phyloP scores from a whole-genome alignment of 2,113 vertebrate species.

The Bombycilla garrulus region DNA sequence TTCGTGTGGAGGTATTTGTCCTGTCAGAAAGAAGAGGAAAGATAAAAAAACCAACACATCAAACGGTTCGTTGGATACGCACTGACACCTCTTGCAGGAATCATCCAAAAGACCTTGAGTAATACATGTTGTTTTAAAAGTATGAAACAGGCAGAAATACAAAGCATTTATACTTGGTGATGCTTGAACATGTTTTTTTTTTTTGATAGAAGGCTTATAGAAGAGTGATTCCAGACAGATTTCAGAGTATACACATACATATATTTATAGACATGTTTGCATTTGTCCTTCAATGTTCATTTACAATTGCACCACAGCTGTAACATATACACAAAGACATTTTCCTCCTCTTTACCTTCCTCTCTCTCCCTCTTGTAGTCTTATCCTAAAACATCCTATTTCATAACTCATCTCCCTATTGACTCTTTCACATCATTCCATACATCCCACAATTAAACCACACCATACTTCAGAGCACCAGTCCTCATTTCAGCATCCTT shows the following conservation, averaged over 20 bases:
- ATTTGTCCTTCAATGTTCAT: background rate
- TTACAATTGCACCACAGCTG: background rate
- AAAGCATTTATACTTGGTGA: fast-evolving
- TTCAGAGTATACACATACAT: background rate
- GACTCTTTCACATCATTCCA: background rate
- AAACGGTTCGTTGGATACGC: background rate
- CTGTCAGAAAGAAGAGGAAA: slow-evolving; percentile 69
- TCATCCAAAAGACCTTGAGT: background rate
- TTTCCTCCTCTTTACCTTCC: background rate
- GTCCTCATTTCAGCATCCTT: background rate
- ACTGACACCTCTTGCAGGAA: background rate
- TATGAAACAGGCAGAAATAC: background rate
- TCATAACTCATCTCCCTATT: background rate
- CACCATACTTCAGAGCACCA: fast-evolving
- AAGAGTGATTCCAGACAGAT: background rate
- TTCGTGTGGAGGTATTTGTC: slow-evolving; percentile 99
- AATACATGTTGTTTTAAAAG: background rate
- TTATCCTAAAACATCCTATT: background rate
- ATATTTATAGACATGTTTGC: fast-evolving
- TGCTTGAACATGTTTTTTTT: background rate
- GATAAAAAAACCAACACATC: background rate
- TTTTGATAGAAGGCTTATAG: background rate
- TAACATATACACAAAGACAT: background rate
- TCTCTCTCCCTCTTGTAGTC: background rate
- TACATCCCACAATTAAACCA: background rate